These are phyloP conservation scores for Phasia obesa DNA, from an alignment of 2,888 invertebrate species.

Conservation along the genomic window DNA sequence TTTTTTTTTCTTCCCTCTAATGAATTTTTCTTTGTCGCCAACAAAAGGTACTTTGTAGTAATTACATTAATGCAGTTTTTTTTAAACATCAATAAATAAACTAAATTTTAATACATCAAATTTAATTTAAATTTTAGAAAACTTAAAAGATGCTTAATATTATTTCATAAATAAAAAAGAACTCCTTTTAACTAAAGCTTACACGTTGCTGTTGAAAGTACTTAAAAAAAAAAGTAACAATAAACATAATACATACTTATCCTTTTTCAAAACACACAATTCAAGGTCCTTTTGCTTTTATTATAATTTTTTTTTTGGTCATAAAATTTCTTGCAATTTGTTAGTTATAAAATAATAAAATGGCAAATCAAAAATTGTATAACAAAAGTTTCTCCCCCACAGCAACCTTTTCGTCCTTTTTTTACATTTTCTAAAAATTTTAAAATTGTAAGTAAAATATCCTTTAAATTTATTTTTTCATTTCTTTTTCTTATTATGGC, in stretches of 20 bases:
- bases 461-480: slow-evolving; percentile 49
- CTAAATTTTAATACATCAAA: slow-evolving; percentile 2
- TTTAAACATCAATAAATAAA: not conserved
- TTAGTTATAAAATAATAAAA: slow-evolving; percentile 52
- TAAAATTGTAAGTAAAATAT: slow-evolving; percentile 47
- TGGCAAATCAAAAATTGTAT: slow-evolving; percentile 66
- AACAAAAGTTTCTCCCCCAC: slow-evolving; percentile 29
- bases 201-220: slow-evolving; percentile 39
- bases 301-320: not conserved
- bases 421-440: not conserved
- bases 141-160: not conserved
- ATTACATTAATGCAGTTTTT: slow-evolving; percentile 43
- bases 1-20: slow-evolving; percentile 4
- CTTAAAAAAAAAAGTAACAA: slow-evolving; percentile 61
- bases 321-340: slow-evolving; percentile 60
- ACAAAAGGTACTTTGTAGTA: slow-evolving; percentile 52
- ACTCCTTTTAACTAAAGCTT: not conserved
- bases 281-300: slow-evolving; percentile 24
- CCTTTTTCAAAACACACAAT: slow-evolving; percentile 34
- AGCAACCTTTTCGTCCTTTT: not conserved
- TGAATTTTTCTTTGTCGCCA: slow-evolving; percentile 31
- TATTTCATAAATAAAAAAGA: not conserved
- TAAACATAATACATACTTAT: slow-evolving; percentile 50
- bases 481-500: slow-evolving; percentile 20
- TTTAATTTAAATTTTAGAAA: slow-evolving; percentile 14